phyloP scores from a whole-genome alignment of 2,113 vertebrate species.

The Vicugna pacos region DNA sequence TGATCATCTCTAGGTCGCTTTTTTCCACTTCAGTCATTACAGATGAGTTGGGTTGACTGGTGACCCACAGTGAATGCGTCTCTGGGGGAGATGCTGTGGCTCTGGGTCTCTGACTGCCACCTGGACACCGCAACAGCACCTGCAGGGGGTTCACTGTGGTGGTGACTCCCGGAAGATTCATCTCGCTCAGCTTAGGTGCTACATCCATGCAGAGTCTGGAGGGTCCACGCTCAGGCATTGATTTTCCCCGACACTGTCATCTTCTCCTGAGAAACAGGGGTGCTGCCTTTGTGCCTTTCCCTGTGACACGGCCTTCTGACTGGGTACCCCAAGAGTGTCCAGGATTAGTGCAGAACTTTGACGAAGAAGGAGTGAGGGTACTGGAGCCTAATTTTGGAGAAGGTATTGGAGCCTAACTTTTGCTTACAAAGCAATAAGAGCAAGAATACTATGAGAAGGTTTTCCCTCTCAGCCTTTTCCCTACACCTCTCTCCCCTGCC shows the following conservation, averaged over 20 bases:
- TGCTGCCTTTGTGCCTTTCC: not conserved
- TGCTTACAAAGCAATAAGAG: not conserved
- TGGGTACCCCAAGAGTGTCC: not conserved
- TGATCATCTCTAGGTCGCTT: too few species aligned
- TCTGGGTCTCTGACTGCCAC: not conserved
- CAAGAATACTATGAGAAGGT: accelerated
- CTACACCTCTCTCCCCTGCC: not conserved
- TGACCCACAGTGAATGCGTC: not conserved
- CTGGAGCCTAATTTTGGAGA: not conserved
- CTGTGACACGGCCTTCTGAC: not conserved
- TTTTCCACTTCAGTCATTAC: not conserved
- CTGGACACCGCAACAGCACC: accelerated
- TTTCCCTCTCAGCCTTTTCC: not conserved
- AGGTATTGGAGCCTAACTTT: not conserved
- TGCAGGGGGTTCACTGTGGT: slow-evolving; percentile 3
- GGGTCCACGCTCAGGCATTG: not conserved
- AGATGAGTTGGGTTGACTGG: not conserved
- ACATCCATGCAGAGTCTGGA: slow-evolving; percentile 6
- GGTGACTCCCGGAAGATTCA: slow-evolving; percentile 1
- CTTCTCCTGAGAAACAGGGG: not conserved
- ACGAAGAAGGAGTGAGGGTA: not conserved
- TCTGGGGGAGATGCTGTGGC: not conserved
- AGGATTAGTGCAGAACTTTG: not conserved
- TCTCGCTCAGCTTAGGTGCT: slow-evolving; percentile 37
- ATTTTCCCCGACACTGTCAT: not conserved